A percentile compares a stretch with the other conserved stretches of the same genome.
Conservation (phyloP, 1,140 invertebrate species). For the Eumeta japonica region DNA sequence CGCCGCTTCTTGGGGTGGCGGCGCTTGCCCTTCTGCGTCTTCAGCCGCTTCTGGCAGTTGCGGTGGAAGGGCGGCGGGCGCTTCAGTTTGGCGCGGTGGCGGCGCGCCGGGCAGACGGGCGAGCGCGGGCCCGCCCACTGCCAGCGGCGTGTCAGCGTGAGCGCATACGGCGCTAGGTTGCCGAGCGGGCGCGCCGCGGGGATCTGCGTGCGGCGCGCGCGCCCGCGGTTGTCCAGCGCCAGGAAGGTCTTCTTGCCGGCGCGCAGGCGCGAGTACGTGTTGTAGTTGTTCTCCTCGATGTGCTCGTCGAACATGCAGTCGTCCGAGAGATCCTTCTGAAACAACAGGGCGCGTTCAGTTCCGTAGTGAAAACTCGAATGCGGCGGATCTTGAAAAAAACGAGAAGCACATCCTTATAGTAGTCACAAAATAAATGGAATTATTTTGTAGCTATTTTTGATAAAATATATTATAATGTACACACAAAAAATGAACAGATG, state of each 20-base stretch:
- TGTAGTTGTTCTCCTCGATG: constrained; percentile 80
- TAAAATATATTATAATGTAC: too few relatives aligned
- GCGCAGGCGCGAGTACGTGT: constrained; percentile 76
- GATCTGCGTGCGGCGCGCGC: constrained; percentile 68
- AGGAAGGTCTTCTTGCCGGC: constrained; percentile 71
- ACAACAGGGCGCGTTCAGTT: too few relatives aligned
- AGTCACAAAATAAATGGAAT: too few relatives aligned
- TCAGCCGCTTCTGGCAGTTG: constrained; percentile 33
- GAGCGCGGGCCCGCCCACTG: constrained; percentile 51
- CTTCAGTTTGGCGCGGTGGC: constrained; percentile 40
- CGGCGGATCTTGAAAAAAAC: too few relatives aligned
- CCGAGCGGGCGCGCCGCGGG: constrained; percentile 66
- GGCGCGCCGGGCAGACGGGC: constrained; percentile 29
- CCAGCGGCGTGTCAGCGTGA: constrained; percentile 66
- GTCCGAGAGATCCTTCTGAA: constrained; percentile 76
- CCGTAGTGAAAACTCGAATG: too few relatives aligned
- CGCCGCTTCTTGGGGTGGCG: constrained; percentile 46
- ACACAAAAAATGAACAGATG: too few relatives aligned
- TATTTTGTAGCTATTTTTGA: too few relatives aligned
- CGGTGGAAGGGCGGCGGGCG: constrained; percentile 37
- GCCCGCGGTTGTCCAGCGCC: constrained; percentile 70
- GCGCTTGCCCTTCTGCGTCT: constrained; percentile 51
- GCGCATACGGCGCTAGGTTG: constrained; percentile 69
- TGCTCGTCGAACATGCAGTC: constrained; percentile 86
- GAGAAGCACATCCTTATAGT: too few relatives aligned